Conservation (phyloP, 2,888 invertebrate genomes). For the Drosophila mulleri region DNA sequence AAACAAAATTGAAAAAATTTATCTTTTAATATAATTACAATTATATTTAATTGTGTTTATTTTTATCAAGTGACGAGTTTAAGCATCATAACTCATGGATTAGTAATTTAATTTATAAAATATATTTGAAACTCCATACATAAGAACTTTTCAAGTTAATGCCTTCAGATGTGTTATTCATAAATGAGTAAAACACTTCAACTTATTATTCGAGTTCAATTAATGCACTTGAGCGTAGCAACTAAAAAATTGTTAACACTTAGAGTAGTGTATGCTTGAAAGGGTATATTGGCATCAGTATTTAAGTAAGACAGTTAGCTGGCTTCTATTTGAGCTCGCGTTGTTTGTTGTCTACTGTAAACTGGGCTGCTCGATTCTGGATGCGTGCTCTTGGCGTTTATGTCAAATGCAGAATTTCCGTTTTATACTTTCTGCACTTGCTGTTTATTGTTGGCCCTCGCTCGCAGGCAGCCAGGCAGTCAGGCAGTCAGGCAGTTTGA, state of each 20-base stretch:
- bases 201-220: not conserved
- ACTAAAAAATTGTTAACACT: not conserved
- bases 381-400: slow-evolving; percentile 70
- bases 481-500: slow-evolving; percentile 33
- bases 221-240: too few relatives aligned
- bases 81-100: too few relatives aligned
- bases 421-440: slow-evolving; percentile 66
- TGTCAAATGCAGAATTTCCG: slow-evolving; percentile 78
- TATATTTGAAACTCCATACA: too few relatives aligned
- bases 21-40: too few relatives aligned
- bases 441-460: slow-evolving; percentile 67
- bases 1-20: too few relatives aligned
- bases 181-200: not conserved
- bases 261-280: not conserved
- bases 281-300: slow-evolving; percentile 15
- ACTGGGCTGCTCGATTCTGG: slow-evolving; percentile 12
- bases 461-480: slow-evolving; percentile 25
- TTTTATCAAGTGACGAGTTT: too few relatives aligned
- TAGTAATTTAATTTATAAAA: not conserved
- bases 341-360: slow-evolving; percentile 17
- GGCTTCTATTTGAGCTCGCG: slow-evolving; percentile 24
- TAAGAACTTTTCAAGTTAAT: too few relatives aligned
- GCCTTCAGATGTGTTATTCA: not conserved
- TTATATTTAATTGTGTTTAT: too few relatives aligned
- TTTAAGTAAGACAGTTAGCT: not conserved